These are phyloP conservation scores for Dicycla oo DNA, from an alignment of 2,888 invertebrate genomes.

Conservation along the genomic window DNA sequence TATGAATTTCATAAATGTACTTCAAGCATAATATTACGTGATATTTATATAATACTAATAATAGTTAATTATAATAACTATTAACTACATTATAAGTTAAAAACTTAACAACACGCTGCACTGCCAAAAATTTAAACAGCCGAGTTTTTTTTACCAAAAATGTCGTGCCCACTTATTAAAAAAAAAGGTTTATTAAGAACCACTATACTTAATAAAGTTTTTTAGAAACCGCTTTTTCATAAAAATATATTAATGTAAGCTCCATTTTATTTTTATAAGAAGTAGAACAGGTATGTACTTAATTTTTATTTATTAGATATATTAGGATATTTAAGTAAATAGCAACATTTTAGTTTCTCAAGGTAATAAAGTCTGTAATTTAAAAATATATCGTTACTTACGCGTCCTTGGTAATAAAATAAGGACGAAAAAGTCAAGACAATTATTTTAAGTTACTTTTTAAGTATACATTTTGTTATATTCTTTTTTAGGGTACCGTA, in stretches of 20 bases:
- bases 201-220: constrained; percentile 21
- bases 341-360: not conserved
- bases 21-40: constrained; percentile 21
- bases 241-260: constrained; percentile 16
- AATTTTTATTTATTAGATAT: not conserved
- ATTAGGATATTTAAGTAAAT: not conserved
- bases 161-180: constrained; percentile 50
- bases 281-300: not conserved
- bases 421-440: not conserved
- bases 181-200: constrained; percentile 16
- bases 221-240: constrained; percentile 28
- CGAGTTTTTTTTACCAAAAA: constrained; percentile 30
- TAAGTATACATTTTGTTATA: not conserved
- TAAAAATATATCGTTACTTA: constrained; percentile 3
- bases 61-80: constrained; percentile 26
- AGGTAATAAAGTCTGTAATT: not conserved
- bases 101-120: constrained; percentile 40
- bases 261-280: constrained; percentile 17
- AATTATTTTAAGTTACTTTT: too few species aligned
- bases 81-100: constrained; percentile 34
- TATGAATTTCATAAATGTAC: constrained; percentile 26
- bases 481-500: not conserved
- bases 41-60: constrained; percentile 35
- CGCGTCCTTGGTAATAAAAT: not conserved
- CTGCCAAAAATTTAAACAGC: constrained; percentile 37